Conservation (phyloP, 2,888 invertebrate genomes). For the Acanthosepion pharaonis region DNA sequence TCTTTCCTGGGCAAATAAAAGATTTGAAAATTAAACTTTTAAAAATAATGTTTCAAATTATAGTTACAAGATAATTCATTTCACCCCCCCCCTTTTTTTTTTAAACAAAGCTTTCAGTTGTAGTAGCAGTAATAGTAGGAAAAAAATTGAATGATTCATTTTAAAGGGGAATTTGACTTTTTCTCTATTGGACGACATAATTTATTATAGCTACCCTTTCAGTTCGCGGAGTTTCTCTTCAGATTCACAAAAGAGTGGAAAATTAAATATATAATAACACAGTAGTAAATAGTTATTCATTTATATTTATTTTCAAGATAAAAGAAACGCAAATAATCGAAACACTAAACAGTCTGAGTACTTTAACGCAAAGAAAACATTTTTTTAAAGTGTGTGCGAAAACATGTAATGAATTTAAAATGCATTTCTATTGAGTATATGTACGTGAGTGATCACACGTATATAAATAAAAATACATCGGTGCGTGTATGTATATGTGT, state of each 20-base stretch:
- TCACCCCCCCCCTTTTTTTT: background rate
- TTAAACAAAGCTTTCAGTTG: conserved; percentile 16
- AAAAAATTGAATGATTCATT: background rate
- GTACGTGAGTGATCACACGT: background rate
- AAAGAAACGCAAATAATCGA: background rate
- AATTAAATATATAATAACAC: background rate
- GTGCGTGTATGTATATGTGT: background rate
- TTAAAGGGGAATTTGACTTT: conserved; percentile 22
- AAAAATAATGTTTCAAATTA: no score
- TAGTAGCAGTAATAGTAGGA: background rate
- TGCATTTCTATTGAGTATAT: background rate
- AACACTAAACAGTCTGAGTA: background rate
- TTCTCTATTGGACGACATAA: background rate
- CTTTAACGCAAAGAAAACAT: background rate
- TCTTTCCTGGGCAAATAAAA: no score
- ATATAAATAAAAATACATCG: background rate
- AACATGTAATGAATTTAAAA: no score
- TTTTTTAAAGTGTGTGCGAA: background rate
- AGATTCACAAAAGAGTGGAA: background rate
- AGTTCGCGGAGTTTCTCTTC: background rate
- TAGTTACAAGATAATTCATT: background rate
- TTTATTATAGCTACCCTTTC: background rate
- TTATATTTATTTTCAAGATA: background rate
- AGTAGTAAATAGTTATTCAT: background rate
- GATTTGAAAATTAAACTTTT: no score